Percentiles rank a stretch among this genome's conserved stretches.
Evolutionary conservation across 2,888 invertebrate genomes (phyloP).

Genomic region (Ochropleura plecta): DNA sequence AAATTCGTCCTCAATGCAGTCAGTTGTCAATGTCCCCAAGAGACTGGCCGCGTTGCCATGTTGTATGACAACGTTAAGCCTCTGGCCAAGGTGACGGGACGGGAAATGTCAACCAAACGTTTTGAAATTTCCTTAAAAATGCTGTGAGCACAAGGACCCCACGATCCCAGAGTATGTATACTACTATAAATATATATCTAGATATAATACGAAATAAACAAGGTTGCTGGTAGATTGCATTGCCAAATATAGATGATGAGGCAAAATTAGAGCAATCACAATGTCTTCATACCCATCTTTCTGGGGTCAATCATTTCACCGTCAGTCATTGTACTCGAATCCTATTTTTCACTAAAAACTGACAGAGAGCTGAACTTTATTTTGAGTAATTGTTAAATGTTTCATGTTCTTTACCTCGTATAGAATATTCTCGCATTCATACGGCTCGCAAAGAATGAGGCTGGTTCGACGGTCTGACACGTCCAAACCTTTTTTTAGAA

Average conservation of each 20-base stretch:
- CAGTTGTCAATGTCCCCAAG: no score
- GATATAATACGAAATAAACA: not conserved
- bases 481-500: constrained; percentile 86
- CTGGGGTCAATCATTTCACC: not conserved
- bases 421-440: constrained; percentile 90
- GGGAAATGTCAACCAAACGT: no score
- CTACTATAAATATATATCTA: no score
- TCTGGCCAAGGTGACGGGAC: no score
- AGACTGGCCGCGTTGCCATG: no score
- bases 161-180: no score
- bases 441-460: constrained; percentile 89
- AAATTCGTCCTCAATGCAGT: no score
- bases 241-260: not conserved
- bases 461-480: constrained; percentile 87
- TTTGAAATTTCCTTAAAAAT: no score
- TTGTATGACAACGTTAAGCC: no score
- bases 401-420: constrained; percentile 82
- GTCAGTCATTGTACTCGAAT: no score
- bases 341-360: no score
- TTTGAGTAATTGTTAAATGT: not conserved
- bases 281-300: not conserved
- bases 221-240: not conserved
- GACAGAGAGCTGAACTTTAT: not conserved
- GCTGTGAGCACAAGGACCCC: no score
- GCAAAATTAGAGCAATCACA: not conserved